Conservation (phyloP, 1,140 invertebrate species). For the Lordiphosa mommai region DNA sequence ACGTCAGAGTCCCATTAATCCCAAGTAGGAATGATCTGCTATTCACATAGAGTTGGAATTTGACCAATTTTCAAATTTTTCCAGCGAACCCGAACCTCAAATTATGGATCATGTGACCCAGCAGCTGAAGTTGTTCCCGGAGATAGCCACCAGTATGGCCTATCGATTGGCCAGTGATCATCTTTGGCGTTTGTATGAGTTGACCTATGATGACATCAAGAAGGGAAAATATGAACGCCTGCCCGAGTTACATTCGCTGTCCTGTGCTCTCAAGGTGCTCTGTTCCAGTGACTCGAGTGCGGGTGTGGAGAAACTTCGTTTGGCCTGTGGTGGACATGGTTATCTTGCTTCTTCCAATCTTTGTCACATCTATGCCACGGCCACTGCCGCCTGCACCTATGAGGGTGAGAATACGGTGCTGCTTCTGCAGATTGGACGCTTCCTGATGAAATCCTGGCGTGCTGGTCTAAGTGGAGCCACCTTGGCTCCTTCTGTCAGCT, state of each 20-base stretch:
- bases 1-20: conserved; percentile 90
- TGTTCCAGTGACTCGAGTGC: conserved; percentile 85
- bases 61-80: neutral
- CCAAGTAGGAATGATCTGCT: conserved; percentile 82
- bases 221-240: conserved; percentile 87
- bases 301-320: conserved; percentile 88
- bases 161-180: conserved; percentile 86
- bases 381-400: conserved; percentile 93
- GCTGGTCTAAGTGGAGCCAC: conserved; percentile 81
- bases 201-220: conserved; percentile 88
- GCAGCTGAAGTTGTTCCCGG: conserved; percentile 94
- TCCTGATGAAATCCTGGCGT: conserved; percentile 87
- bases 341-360: conserved; percentile 92
- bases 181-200: conserved; percentile 91
- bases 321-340: conserved; percentile 96
- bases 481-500: conserved; percentile 84
- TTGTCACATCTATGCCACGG: conserved; percentile 87
- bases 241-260: conserved; percentile 92
- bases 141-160: conserved; percentile 89
- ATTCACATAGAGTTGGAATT: no score
- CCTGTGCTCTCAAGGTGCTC: conserved; percentile 94
- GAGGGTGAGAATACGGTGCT: conserved; percentile 98
- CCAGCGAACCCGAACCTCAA: conserved; percentile 87
- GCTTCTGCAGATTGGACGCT: conserved; percentile 92
- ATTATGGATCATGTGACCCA: conserved; percentile 96